A percentile compares a stretch with the other conserved stretches of the same genome.
These are phyloP conservation scores for Neopipo cinnamomea DNA, from an alignment of 2,113 vertebrate species.

Conservation along the genomic window DNA sequence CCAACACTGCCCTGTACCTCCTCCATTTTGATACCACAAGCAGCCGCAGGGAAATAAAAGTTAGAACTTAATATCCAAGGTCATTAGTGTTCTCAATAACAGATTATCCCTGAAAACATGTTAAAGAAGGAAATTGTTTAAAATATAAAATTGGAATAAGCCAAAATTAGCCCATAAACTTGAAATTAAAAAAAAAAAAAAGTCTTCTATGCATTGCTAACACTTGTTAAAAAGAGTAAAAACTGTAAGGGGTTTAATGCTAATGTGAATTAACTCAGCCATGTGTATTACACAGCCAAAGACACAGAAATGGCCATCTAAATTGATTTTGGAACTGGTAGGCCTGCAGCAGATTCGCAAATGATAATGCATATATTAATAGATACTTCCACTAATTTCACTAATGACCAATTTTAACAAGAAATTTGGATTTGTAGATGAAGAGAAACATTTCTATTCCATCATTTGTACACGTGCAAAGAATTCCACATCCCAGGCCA, in stretches of 20 bases:
- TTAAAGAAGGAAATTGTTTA: slow-evolving; percentile 41
- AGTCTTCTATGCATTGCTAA: not conserved
- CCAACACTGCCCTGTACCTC: not conserved
- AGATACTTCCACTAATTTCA: slow-evolving; percentile 47
- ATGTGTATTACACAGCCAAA: slow-evolving; percentile 6
- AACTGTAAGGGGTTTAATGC: slow-evolving; percentile 19
- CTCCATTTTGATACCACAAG: slow-evolving; percentile 21
- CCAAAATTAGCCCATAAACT: slow-evolving; percentile 37
- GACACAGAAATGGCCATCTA: not conserved
- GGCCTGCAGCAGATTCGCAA: slow-evolving; percentile 45
- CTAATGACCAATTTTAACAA: slow-evolving; percentile 48
- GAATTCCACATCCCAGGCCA: not conserved
- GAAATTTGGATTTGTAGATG: slow-evolving; percentile 48
- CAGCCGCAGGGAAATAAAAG: slow-evolving; percentile 29
- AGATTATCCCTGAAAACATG: slow-evolving; percentile 13
- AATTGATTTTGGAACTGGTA: slow-evolving; percentile 47
- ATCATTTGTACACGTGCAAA: not conserved
- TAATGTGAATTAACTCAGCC: slow-evolving; percentile 43
- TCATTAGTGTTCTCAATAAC: slow-evolving; percentile 34
- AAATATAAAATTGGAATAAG: slow-evolving; percentile 38
- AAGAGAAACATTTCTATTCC: not conserved
- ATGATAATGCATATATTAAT: slow-evolving; percentile 46
- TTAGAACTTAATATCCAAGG: slow-evolving; percentile 48
- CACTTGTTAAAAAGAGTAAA: slow-evolving; percentile 37
- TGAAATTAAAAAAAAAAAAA: not conserved